phyloP scores from a whole-genome alignment of 2,797 vertebrate genomes.

The Toxotes lorentzi region DNA sequence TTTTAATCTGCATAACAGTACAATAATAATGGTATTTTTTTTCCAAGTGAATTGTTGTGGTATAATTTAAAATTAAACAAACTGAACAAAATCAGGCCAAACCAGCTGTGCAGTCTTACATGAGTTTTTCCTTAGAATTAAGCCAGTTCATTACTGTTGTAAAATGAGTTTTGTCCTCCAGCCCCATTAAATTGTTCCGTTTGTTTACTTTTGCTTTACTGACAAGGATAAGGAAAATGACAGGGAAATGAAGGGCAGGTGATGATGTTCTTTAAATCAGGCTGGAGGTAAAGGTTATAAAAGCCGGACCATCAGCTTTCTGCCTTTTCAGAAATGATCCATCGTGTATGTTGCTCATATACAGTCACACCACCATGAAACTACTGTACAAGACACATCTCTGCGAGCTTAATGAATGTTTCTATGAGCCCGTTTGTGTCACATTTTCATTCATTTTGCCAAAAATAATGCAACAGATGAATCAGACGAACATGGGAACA shows the following conservation, averaged over 20 bases:
- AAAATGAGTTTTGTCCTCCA: too few species aligned
- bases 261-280: too few species aligned
- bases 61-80: not conserved
- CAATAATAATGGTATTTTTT: not conserved
- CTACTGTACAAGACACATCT: not conserved
- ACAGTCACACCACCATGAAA: too few species aligned
- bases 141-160: not conserved
- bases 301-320: too few species aligned
- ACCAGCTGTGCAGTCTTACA: not conserved
- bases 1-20: not conserved
- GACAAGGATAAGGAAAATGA: not conserved
- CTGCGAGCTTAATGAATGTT: not conserved
- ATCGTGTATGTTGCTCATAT: too few species aligned
- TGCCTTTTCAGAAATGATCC: too few species aligned
- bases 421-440: too few species aligned
- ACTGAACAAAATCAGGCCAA: not conserved
- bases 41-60: not conserved
- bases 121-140: not conserved
- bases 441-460: not conserved
- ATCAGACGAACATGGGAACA: not conserved
- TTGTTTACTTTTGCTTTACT: not conserved
- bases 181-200: not conserved
- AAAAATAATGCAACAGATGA: not conserved
- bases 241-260: too few species aligned
- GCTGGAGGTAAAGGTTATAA: not conserved